These are phyloP conservation scores for Phyto melanocephala DNA, from an alignment of 2,888 invertebrate species.

Conservation along the genomic window DNA sequence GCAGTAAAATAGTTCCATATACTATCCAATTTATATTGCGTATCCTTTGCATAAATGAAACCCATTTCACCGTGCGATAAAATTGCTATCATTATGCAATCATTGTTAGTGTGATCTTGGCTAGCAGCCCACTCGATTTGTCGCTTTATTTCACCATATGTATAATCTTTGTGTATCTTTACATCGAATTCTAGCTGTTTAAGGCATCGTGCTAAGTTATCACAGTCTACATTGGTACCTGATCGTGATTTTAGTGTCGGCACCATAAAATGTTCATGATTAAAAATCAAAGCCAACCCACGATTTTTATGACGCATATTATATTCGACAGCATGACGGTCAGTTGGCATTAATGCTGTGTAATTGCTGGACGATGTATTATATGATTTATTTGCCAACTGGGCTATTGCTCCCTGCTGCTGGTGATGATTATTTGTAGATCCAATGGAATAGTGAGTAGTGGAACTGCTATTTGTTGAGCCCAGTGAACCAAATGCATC, in stretches of 20 bases:
- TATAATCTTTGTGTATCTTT: conserved; percentile 85
- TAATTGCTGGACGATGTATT: conserved; percentile 69
- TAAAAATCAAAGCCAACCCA: conserved; percentile 92
- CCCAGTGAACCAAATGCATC: conserved; percentile 74
- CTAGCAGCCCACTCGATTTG: conserved; percentile 85
- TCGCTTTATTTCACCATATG: conserved; percentile 83
- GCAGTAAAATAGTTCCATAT: conserved; percentile 90
- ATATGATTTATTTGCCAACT: conserved; percentile 70
- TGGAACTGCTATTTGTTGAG: conserved; percentile 28
- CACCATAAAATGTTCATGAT: conserved; percentile 90
- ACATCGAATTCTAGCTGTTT: conserved; percentile 87
- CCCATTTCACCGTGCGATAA: conserved; percentile 94
- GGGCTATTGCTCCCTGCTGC: conserved; percentile 72
- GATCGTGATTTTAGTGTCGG: conserved; percentile 85
- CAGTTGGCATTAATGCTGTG: conserved; percentile 82
- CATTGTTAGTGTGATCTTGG: conserved; percentile 88
- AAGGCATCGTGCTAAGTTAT: conserved; percentile 84
- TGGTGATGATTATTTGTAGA: conserved; percentile 41
- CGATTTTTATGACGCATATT: conserved; percentile 91
- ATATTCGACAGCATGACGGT: conserved; percentile 87
- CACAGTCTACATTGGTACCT: conserved; percentile 93
- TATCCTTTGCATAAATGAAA: conserved; percentile 91
- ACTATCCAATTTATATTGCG: conserved; percentile 88
- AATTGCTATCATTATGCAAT: conserved; percentile 90
- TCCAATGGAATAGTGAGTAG: conserved; percentile 40